Evolutionary conservation across 2,113 vertebrate species (phyloP).

Genomic region (Fulmarus glacialis): DNA sequence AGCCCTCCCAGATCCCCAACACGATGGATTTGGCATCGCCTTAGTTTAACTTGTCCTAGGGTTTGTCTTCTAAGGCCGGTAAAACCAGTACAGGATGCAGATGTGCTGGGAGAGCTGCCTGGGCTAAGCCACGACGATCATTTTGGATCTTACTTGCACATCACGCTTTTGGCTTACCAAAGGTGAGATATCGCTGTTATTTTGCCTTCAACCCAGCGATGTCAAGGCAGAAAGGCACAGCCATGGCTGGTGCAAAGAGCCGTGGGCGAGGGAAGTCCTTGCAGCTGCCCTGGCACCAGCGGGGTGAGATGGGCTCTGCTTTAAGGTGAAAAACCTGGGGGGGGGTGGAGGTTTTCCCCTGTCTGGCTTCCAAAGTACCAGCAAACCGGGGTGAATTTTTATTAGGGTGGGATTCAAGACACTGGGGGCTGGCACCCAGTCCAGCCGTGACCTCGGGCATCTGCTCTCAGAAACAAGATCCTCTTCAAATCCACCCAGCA

Average conservation of each 20-base stretch:
- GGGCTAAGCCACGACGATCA: not conserved
- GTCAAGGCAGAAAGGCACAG: too few species aligned
- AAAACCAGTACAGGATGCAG: not conserved
- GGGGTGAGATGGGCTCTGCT: not conserved
- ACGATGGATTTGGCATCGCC: accelerated
- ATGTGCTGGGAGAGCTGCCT: not conserved
- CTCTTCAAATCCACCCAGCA: not conserved
- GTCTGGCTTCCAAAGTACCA: not conserved
- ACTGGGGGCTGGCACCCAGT: not conserved
- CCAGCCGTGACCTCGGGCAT: not conserved
- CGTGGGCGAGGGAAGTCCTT: accelerated
- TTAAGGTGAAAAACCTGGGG: not conserved
- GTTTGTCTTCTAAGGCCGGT: not conserved
- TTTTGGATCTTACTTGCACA: not conserved
- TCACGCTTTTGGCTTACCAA: not conserved
- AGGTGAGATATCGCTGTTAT: not conserved
- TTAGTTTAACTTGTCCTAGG: not conserved
- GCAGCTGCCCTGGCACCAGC: not conserved
- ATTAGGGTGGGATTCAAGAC: not conserved
- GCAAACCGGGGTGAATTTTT: not conserved
- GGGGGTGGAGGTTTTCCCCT: not conserved
- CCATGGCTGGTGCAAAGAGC: not conserved
- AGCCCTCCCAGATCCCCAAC: not conserved
- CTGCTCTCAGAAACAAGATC: not conserved
- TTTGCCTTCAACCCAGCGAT: not conserved